Conservation (phyloP, 2,888 invertebrate genomes). For the Andrena bicolor region DNA sequence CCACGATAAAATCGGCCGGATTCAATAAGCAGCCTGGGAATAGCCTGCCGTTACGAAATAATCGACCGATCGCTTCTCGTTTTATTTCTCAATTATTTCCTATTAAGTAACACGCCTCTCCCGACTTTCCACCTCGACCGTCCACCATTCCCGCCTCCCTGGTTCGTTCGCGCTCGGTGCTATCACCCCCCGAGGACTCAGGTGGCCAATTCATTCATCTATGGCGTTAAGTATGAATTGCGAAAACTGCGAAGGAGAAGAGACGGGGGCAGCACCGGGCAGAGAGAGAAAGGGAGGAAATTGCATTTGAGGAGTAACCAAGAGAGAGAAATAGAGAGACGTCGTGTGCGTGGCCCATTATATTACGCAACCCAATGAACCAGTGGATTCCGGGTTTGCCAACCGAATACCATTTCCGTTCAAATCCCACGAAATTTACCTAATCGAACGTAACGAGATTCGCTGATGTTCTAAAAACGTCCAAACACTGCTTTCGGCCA, state of each 20-base stretch:
- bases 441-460: conserved; percentile 13
- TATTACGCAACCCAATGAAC: conserved; percentile 63
- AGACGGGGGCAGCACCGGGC: background rate
- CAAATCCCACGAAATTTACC: conserved; percentile 32
- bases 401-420: conserved; percentile 30
- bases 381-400: conserved; percentile 50
- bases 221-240: conserved; percentile 56
- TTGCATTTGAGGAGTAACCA: conserved; percentile 4
- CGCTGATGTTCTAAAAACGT: background rate
- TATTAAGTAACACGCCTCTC: conserved; percentile 36
- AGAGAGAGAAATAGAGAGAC: conserved; percentile 18
- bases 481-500: no score
- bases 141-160: conserved; percentile 5
- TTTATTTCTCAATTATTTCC: conserved; percentile 35
- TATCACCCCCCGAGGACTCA: conserved; percentile 16
- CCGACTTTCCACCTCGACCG: background rate
- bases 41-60: conserved; percentile 15
- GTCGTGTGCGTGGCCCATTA: conserved; percentile 53
- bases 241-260: conserved; percentile 27
- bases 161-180: background rate
- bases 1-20: background rate
- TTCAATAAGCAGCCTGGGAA: background rate
- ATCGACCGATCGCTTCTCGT: background rate
- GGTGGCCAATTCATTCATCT: conserved; percentile 51
- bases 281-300: background rate